These are phyloP conservation scores for Drosophila parvula DNA, from an alignment of 1,140 invertebrate species.

Conservation along the genomic window DNA sequence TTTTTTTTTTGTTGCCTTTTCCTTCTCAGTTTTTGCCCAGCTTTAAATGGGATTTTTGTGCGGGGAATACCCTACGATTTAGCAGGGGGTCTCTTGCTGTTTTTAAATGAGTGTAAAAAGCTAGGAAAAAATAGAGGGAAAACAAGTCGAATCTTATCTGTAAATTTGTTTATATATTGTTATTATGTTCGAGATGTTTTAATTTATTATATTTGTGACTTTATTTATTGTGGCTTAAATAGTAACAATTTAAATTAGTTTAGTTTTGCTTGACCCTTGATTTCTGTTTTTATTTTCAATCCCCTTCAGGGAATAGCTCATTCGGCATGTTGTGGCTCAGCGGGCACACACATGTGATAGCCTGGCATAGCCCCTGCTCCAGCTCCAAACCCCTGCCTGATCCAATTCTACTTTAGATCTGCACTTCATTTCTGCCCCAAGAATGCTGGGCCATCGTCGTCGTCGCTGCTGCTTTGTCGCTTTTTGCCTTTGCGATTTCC, in stretches of 20 bases:
- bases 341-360: conserved; percentile 32
- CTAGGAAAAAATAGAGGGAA: background rate
- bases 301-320: background rate
- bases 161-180: background rate
- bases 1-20: conserved; percentile 29
- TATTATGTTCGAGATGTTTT: background rate
- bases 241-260: background rate
- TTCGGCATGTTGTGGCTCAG: background rate
- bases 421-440: conserved; percentile 69
- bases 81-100: too few relatives aligned
- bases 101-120: background rate
- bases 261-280: too few relatives aligned
- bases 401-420: conserved; percentile 75
- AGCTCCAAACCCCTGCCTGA: conserved; percentile 24
- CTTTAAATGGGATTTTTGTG: conserved; percentile 67
- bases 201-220: background rate
- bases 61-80: conserved; percentile 40
- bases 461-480: conserved; percentile 18
- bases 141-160: fast-evolving
- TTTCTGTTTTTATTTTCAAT: background rate
- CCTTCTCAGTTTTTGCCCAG: conserved; percentile 41
- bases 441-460: conserved; percentile 54
- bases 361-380: background rate
- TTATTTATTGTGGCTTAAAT: background rate
- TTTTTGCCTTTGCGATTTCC: conserved; percentile 73